A percentile compares a stretch with the other conserved stretches of the same genome.
phyloP scores from a whole-genome alignment of 2,888 invertebrate species.

The Archips crataeganus region DNA sequence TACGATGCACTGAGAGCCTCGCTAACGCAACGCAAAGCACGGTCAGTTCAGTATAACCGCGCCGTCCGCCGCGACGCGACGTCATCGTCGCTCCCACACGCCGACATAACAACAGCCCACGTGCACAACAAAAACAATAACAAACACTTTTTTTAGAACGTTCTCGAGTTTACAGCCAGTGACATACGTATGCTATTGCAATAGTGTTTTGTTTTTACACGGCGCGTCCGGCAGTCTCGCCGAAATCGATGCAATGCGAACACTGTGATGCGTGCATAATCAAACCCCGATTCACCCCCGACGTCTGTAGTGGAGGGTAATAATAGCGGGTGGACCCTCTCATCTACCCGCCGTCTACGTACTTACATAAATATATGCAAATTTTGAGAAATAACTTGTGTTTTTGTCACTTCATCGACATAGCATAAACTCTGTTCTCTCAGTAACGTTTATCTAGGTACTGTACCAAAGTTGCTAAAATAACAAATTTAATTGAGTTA shows the following conservation, averaged over 20 bases:
- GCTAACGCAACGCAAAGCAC: slow-evolving; percentile 50
- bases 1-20: slow-evolving; percentile 61
- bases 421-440: not conserved
- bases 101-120: slow-evolving; percentile 53
- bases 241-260: slow-evolving; percentile 80
- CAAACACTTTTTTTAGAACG: slow-evolving; percentile 16
- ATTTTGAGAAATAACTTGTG: not conserved
- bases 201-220: slow-evolving; percentile 5
- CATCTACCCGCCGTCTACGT: slow-evolving; percentile 62
- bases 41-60: slow-evolving; percentile 78
- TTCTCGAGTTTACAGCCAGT: not conserved
- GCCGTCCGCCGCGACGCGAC: slow-evolving; percentile 74
- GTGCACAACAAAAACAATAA: slow-evolving; percentile 66
- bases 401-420: not conserved
- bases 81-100: slow-evolving; percentile 52
- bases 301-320: slow-evolving; percentile 61
- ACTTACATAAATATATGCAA: slow-evolving; percentile 30
- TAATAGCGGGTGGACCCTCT: slow-evolving; percentile 66
- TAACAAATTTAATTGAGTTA: not conserved
- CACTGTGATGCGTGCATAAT: slow-evolving; percentile 83
- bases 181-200: not conserved
- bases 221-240: slow-evolving; percentile 52
- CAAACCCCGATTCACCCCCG: slow-evolving; percentile 75
- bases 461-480: not conserved
- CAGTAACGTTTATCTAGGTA: not conserved